phyloP scores from a whole-genome alignment of 2,888 invertebrate species.

The Hydrotaea diabolus region DNA sequence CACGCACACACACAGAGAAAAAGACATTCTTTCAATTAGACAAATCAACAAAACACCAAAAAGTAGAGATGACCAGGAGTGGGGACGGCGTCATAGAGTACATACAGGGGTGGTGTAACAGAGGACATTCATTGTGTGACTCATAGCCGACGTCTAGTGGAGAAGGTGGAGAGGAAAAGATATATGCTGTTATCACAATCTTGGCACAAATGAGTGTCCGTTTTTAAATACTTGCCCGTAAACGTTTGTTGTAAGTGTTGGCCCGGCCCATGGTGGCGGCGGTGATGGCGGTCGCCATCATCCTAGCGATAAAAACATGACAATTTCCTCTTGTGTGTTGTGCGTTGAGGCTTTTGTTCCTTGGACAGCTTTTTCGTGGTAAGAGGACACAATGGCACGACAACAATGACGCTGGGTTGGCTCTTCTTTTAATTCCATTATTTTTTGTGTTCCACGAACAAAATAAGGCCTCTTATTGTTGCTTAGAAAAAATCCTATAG shows the following conservation, averaged over 20 bases:
- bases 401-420: not conserved
- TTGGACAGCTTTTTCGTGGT: not conserved
- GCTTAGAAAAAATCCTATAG: not conserved
- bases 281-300: slow-evolving; percentile 5
- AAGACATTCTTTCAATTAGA: slow-evolving; percentile 53
- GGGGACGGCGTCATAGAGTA: not conserved
- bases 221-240: slow-evolving; percentile 33
- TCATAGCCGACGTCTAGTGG: not conserved
- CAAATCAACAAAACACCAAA: slow-evolving; percentile 39
- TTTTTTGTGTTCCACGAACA: not conserved
- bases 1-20: not conserved
- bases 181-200: slow-evolving; percentile 32
- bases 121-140: not conserved
- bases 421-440: slow-evolving; percentile 59
- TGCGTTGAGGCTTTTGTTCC: slow-evolving; percentile 39
- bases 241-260: slow-evolving; percentile 26
- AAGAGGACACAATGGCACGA: slow-evolving; percentile 3
- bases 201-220: slow-evolving; percentile 39
- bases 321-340: slow-evolving; percentile 32
- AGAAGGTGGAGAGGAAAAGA: not conserved
- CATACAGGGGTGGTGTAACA: not conserved
- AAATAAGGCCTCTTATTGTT: slow-evolving; percentile 14
- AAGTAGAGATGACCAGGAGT: slow-evolving; percentile 11
- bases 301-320: slow-evolving; percentile 52
- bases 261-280: not conserved